phyloP scores from a whole-genome alignment of 2,113 vertebrate species.

The Malurus alboscapulatus region DNA sequence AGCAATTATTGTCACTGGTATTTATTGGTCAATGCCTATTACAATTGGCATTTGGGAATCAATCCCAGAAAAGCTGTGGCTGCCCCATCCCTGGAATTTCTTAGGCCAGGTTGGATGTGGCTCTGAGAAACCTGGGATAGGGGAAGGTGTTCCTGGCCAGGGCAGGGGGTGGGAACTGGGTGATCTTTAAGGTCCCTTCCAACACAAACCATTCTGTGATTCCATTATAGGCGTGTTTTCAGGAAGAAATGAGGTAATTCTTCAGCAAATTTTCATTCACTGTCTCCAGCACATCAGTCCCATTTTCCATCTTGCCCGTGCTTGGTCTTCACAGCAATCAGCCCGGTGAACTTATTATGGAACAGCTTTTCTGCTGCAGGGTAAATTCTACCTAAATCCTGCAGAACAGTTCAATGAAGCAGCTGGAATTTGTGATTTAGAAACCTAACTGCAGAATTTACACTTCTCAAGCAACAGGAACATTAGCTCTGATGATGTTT shows the following conservation, averaged over 20 bases:
- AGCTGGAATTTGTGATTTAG: constrained; percentile 9
- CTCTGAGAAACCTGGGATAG: not conserved
- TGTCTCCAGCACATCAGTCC: not conserved
- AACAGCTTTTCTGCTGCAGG: not conserved
- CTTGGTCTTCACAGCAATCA: not conserved
- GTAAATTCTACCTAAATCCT: not conserved
- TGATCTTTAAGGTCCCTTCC: not conserved
- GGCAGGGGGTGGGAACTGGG: not conserved
- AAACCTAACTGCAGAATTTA: constrained; percentile 24
- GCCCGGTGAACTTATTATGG: not conserved
- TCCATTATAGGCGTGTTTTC: not conserved
- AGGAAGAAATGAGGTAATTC: not conserved
- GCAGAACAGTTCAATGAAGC: not conserved
- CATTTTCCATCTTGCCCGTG: not conserved
- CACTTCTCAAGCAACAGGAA: constrained; percentile 3
- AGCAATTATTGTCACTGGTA: not conserved
- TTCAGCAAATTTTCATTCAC: not conserved
- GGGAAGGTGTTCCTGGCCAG: not conserved
- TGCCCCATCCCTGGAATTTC: not conserved
- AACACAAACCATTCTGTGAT: not conserved
- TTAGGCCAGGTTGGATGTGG: not conserved
- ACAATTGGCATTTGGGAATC: not conserved
- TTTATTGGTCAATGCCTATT: not conserved
- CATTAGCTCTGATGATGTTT: not conserved
- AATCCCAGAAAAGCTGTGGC: not conserved